These are phyloP conservation scores for Galago senegalensis DNA, from an alignment of 2,797 vertebrate genomes.

Conservation along the genomic window DNA sequence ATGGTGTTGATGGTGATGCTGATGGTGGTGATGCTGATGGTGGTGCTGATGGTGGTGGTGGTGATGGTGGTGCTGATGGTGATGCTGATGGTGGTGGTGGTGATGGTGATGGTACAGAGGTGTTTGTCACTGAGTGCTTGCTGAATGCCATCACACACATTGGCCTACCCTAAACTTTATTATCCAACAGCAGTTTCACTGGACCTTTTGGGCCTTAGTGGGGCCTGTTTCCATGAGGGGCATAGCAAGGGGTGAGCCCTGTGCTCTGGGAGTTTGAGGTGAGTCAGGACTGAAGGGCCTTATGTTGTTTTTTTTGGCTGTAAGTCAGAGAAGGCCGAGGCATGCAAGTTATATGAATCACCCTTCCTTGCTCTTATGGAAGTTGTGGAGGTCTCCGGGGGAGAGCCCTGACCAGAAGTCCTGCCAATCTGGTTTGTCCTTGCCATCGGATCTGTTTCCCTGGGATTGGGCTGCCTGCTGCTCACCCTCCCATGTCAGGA, in stretches of 20 bases:
- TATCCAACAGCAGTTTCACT: fast-evolving
- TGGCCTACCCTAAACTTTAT: too few species aligned
- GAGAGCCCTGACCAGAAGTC: too few species aligned
- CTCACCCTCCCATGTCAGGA: fast-evolving
- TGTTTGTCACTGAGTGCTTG: fast-evolving
- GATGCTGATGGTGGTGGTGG: fast-evolving
- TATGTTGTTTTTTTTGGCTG: too few species aligned
- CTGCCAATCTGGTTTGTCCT: not conserved
- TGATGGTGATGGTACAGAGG: fast-evolving
- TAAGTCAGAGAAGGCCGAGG: not conserved
- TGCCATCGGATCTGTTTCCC: not conserved
- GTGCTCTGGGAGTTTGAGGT: not conserved
- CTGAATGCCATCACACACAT: too few species aligned
- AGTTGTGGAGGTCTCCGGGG: not conserved
- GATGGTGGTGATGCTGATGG: fast-evolving
- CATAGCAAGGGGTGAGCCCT: fast-evolving
- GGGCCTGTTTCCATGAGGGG: not conserved
- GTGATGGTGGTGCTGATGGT: fast-evolving
- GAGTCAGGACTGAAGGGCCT: not conserved
- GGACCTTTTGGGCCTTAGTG: not conserved
- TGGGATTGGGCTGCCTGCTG: fast-evolving
- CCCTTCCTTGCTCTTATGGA: not conserved
- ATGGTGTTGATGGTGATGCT: fast-evolving
- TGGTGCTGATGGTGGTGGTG: fast-evolving
- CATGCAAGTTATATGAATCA: fast-evolving